Evolutionary conservation across 2,888 invertebrate genomes (phyloP), one percentile per base, ranked within the genome.

Genomic region (Drosophila pseudotalamancana): DNA sequence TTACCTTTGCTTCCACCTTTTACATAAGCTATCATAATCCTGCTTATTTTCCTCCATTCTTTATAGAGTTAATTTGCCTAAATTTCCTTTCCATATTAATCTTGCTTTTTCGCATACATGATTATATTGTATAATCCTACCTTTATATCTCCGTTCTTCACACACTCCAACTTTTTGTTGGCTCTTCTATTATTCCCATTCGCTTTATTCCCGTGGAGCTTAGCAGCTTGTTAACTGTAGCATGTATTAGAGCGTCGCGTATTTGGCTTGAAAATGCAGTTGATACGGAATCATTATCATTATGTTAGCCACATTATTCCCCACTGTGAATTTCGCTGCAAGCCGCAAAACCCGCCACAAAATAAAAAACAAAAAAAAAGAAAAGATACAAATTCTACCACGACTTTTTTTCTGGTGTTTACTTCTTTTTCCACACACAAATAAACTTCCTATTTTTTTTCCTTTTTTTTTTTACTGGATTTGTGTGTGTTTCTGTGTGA

Each of bases 401-500:
- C 53, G 60, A 25, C 69, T 70, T 67, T 63, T 53, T 70, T 43
- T 39, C 9, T 43, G 12, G 23, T 32, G 42, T 4, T 65, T 48
- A 25, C 43, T 45, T 35, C 23, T 40, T 45, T 57, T 34, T n/a
- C 12, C 54, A 39, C 59, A 69, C 64, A 64, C 82, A 85, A 77
- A 88, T 75, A 81, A 79, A 87, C 86, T 83, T 84, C 79, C 86
- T 76, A 87, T 73, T 79, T 78, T 71, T 69, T 68, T 59, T 27
- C 27, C 27, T 68, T 59, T 61, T 32, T 54, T 37, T 29, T 51
- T 43, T 50, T 19, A 12, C 23, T 16, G 21, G 45, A 2, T 35
- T 16, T 21, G n/a, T 12, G 3, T 32, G 14, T 14, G 14, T 32
- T 6, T 42, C 3, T 27, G 11, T 18, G 11, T 42, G 25, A 25